Evolutionary conservation across 2,797 vertebrate genomes (phyloP).

Genomic region (Smutsia temminckii): DNA sequence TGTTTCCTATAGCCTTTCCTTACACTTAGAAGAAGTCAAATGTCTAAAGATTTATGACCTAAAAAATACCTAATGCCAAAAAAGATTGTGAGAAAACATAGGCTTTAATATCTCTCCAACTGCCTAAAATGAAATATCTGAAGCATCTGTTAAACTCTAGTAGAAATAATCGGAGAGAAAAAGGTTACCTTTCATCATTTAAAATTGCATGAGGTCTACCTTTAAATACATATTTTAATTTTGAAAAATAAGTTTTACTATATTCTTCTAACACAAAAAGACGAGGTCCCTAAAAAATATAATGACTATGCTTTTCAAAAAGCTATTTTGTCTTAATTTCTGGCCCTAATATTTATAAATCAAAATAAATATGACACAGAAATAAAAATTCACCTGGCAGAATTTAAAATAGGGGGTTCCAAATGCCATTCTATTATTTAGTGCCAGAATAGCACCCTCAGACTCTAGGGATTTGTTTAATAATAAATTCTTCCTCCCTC

Average conservation of each 20-base stretch:
- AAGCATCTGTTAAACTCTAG: neutral
- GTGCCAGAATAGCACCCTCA: neutral
- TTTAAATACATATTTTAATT: conserved; percentile 28
- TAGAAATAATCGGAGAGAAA: neutral
- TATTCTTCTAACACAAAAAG: neutral
- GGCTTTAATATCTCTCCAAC: neutral
- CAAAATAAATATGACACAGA: neutral
- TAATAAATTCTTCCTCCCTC: neutral
- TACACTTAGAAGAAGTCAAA: neutral
- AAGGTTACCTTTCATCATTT: neutral
- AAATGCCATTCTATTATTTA: neutral
- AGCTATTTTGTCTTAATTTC: neutral
- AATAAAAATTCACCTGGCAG: neutral
- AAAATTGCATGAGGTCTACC: neutral
- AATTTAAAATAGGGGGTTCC: neutral
- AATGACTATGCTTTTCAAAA: neutral
- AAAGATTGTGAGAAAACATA: conserved; percentile 12
- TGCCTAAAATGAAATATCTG: conserved; percentile 46
- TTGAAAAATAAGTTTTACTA: conserved; percentile 7
- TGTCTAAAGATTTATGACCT: neutral
- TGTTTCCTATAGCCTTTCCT: neutral
- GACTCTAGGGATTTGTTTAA: neutral
- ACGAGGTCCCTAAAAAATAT: neutral
- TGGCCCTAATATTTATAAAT: conserved; percentile 8
- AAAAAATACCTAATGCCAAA: neutral